These are phyloP conservation scores for Hylomyscus alleni DNA, from an alignment of 2,797 vertebrate genomes.

Conservation along the genomic window DNA sequence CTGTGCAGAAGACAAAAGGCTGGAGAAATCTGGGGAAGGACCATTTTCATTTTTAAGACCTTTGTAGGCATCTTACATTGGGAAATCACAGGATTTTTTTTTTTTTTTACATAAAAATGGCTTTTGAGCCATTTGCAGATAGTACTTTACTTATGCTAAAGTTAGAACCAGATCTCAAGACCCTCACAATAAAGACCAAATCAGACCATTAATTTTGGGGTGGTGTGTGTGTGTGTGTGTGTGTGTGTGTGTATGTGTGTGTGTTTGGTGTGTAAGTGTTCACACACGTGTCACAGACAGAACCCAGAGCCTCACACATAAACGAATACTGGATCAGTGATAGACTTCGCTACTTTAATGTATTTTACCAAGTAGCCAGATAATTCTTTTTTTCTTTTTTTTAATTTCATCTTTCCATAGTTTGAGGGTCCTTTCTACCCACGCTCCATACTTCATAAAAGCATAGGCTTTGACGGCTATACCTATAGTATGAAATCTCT, in stretches of 20 bases:
- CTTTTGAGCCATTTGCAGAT: not conserved
- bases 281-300: not conserved
- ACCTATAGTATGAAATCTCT: not conserved
- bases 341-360: not conserved
- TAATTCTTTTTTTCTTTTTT: not conserved
- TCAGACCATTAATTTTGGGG: not conserved
- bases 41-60: constrained; percentile 28
- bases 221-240: not conserved
- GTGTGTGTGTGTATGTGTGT: no score
- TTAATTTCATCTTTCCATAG: not conserved
- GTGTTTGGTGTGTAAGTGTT: not conserved
- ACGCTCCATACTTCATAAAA: not conserved
- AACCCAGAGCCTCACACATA: not conserved
- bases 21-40: constrained; percentile 56
- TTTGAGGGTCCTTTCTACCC: not conserved
- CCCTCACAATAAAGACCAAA: not conserved
- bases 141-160: constrained; percentile 6
- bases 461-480: not conserved
- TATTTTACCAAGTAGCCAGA: constrained; percentile 43
- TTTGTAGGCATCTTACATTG: not conserved
- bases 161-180: not conserved
- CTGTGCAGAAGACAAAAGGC: not conserved
- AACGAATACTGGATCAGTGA: not conserved
- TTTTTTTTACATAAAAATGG: constrained; percentile 21
- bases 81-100: not conserved